A percentile compares a stretch with the other conserved stretches of the same genome.
Evolutionary conservation across 2,888 invertebrate genomes (phyloP).

Genomic region (Apamea sordens): DNA sequence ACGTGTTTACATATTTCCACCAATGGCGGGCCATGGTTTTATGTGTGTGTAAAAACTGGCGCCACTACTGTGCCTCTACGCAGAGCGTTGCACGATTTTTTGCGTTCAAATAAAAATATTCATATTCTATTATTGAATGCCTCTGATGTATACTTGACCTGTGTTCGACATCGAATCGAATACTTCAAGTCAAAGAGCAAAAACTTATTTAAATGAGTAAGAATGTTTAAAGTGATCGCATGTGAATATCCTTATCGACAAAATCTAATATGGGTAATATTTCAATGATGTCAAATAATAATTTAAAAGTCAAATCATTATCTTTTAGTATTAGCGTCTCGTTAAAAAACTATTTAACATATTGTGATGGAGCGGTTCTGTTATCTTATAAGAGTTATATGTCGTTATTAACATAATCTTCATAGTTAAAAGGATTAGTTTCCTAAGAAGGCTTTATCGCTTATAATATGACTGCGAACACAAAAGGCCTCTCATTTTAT

Average conservation of each 20-base stretch:
- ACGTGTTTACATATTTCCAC: constrained; percentile 44
- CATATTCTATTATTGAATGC: constrained; percentile 27
- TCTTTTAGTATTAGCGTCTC: constrained; percentile 40
- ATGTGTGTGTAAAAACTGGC: constrained; percentile 57
- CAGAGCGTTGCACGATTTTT: constrained; percentile 60
- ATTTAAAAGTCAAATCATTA: constrained; percentile 53
- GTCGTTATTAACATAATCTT: constrained; percentile 51
- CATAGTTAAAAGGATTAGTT: constrained; percentile 51
- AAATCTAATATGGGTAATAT: constrained; percentile 39
- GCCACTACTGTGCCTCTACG: constrained; percentile 59
- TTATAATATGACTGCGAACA: constrained; percentile 28
- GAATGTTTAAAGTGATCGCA: too few relatives aligned
- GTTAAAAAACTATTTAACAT: constrained; percentile 60
- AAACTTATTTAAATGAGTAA: constrained; percentile 17
- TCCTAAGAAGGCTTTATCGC: constrained; percentile 41
- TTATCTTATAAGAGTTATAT: constrained; percentile 10
- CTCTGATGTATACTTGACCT: constrained; percentile 47
- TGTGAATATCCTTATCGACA: constrained; percentile 15
- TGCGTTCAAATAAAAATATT: constrained; percentile 51
- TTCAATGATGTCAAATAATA: constrained; percentile 32
- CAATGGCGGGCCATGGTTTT: constrained; percentile 39
- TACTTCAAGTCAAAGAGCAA: constrained; percentile 1
- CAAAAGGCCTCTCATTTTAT: constrained; percentile 46
- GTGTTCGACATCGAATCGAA: constrained; percentile 14
- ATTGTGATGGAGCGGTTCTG: constrained; percentile 40